Conservation (phyloP, 2,888 invertebrate species). For the Melinopterus prodromus region DNA sequence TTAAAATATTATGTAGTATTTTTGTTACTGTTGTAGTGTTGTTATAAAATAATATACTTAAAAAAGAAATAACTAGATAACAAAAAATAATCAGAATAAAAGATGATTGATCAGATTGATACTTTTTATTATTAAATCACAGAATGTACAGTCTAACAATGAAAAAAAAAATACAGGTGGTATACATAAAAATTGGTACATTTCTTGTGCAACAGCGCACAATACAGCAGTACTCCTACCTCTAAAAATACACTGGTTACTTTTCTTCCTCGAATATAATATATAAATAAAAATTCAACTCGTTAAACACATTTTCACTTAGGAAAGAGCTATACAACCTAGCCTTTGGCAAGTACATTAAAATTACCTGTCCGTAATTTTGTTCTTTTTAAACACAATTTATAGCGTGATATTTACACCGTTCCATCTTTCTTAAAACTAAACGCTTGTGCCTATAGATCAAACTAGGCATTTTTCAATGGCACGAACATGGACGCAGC, state of each 20-base stretch:
- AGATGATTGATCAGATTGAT: neutral
- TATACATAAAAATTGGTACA: constrained; percentile 4
- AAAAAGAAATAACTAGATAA: too few relatives aligned
- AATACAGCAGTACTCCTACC: neutral
- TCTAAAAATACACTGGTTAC: neutral
- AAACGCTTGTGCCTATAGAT: neutral
- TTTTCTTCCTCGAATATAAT: neutral
- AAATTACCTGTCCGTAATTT: neutral
- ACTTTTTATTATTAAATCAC: neutral
- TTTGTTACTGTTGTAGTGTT: too few relatives aligned
- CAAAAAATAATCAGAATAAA: too few relatives aligned
- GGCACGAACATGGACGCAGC: constrained; percentile 7
- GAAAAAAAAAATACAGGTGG: neutral
- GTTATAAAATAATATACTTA: too few relatives aligned
- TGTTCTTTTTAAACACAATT: neutral
- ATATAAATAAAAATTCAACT: neutral
- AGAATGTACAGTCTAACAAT: neutral
- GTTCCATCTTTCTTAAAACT: neutral
- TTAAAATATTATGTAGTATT: too few relatives aligned
- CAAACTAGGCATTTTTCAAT: neutral
- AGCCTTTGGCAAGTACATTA: constrained; percentile 4
- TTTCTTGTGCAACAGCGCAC: neutral
- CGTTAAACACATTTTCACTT: neutral
- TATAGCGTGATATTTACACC: neutral
- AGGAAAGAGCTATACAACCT: neutral